Conservation (phyloP, 2,113 vertebrate species). For the Suricata suricatta region DNA sequence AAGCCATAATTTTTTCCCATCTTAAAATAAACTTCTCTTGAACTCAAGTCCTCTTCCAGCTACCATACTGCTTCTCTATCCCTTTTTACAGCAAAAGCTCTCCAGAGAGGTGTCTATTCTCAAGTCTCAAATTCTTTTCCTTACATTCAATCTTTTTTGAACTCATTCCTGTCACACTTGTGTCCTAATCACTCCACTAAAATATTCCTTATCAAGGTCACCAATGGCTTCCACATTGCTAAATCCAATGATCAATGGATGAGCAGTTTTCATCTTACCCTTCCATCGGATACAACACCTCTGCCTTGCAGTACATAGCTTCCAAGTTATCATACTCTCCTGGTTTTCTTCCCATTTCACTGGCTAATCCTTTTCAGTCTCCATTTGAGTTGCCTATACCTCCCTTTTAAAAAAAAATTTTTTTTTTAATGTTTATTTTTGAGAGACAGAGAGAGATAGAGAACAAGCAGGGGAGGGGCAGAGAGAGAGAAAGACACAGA, state of each 20-base stretch:
- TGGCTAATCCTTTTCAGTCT: neutral
- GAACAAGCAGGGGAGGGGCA: no score
- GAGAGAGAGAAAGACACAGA: no score
- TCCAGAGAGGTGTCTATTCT: neutral
- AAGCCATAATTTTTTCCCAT: neutral
- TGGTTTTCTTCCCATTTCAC: neutral
- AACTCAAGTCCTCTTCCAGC: neutral
- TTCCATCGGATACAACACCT: neutral
- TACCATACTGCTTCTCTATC: neutral
- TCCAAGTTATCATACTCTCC: neutral
- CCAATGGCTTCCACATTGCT: neutral
- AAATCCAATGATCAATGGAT: neutral
- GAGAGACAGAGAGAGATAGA: no score
- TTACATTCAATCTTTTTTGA: constrained; percentile 50
- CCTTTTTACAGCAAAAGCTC: neutral
- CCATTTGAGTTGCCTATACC: neutral
- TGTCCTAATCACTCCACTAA: neutral
- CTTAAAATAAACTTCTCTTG: neutral
- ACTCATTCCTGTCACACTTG: neutral
- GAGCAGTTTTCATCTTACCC: neutral
- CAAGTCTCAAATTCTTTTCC: neutral
- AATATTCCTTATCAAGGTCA: constrained; percentile 24
- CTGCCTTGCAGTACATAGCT: neutral
- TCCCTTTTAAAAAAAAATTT: no score
- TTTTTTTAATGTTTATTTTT: no score